Evolutionary conservation across 2,888 invertebrate genomes (phyloP).

Genomic region (Patella depressa): DNA sequence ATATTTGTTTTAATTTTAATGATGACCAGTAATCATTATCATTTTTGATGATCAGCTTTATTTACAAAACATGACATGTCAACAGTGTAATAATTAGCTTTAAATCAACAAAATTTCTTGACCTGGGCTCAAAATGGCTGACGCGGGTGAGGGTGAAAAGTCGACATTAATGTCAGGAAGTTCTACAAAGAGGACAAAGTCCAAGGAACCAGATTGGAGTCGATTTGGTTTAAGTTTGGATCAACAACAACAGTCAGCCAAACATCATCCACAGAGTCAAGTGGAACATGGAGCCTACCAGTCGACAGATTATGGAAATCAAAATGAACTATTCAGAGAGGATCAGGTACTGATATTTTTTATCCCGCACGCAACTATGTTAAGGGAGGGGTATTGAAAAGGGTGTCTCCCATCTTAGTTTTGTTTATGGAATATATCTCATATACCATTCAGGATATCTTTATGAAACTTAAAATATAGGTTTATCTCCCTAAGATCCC

Average conservation of each 20-base stretch:
- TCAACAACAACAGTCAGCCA: constrained; percentile 51
- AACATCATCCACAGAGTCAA: constrained; percentile 28
- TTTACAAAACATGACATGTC: too few species aligned
- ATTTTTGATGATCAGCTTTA: too few species aligned
- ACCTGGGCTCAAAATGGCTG: constrained; percentile 6
- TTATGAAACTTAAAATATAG: too few species aligned
- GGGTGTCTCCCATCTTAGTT: too few species aligned
- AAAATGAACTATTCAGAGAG: constrained; percentile 91
- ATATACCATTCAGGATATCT: too few species aligned
- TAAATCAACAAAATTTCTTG: background rate
- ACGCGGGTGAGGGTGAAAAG: constrained; percentile 33
- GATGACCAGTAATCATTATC: too few species aligned
- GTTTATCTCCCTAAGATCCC: too few species aligned
- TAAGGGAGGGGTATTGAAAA: too few species aligned
- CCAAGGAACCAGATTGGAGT: constrained; percentile 54
- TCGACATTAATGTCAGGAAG: constrained; percentile 36
- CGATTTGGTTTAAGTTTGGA: constrained; percentile 63
- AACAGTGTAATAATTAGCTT: too few species aligned
- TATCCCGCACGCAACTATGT: too few species aligned
- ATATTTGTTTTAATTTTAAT: too few species aligned
- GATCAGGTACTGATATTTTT: constrained; percentile 79
- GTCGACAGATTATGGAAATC: constrained; percentile 72
- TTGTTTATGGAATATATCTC: too few species aligned
- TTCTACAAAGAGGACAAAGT: constrained; percentile 28
- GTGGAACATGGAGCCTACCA: constrained; percentile 50